phyloP scores from a whole-genome alignment of 2,113 vertebrate genomes.

The Entelurus aequoreus region DNA sequence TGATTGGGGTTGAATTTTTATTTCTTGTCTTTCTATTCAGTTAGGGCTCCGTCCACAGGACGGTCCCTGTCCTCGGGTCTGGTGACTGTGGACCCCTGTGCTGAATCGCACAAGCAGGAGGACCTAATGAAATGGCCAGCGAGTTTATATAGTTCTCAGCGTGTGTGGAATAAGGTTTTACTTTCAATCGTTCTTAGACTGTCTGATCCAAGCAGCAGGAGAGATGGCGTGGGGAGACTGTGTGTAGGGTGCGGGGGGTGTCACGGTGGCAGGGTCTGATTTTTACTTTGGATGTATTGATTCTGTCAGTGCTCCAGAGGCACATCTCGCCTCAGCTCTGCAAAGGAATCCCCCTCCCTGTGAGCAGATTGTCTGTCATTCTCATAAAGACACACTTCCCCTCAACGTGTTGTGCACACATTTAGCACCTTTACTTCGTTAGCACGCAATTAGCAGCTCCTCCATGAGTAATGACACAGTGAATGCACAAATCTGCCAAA shows the following conservation, averaged over 20 bases:
- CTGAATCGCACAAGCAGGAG: too few species aligned
- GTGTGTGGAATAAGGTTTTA: background rate
- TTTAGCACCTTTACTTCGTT: too few species aligned
- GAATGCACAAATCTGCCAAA: too few species aligned
- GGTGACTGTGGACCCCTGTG: too few species aligned
- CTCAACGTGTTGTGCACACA: too few species aligned
- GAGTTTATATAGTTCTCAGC: too few species aligned
- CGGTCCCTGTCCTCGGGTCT: too few species aligned
- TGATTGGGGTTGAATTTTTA: background rate
- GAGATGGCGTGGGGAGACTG: background rate
- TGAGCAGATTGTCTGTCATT: background rate
- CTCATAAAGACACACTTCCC: too few species aligned
- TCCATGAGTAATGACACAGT: too few species aligned
- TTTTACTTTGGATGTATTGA: slow-evolving; percentile 67
- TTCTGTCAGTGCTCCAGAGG: slow-evolving; percentile 60
- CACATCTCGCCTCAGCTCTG: slow-evolving; percentile 45
- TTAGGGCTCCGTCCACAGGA: too few species aligned
- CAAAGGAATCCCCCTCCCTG: slow-evolving; percentile 30
- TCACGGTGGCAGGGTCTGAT: slow-evolving; percentile 51
- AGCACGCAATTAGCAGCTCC: too few species aligned
- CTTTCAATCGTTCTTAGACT: slow-evolving; percentile 16
- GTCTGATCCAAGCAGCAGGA: slow-evolving; percentile 15
- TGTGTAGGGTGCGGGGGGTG: slow-evolving; percentile 24
- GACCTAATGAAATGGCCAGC: too few species aligned
- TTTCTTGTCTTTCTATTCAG: background rate